Conservation (phyloP, 30 jellyfish, hydroid and myxozoan species). For the Nemopilema nomurai region DNA sequence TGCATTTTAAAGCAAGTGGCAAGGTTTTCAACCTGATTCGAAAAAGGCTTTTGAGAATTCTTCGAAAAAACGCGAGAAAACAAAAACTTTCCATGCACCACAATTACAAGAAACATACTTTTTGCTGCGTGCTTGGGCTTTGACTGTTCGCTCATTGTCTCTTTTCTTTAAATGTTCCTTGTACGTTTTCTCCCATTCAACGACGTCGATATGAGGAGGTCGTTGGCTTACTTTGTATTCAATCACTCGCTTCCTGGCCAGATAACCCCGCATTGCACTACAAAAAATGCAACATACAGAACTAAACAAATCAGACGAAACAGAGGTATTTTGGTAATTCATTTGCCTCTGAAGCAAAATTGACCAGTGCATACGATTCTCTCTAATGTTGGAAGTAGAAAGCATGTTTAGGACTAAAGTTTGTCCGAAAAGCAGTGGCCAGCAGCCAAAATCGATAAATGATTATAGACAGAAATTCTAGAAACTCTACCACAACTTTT, state of each 20-base stretch:
- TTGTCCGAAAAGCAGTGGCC: too few relatives aligned
- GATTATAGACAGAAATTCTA: too few relatives aligned
- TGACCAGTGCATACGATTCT: too few relatives aligned
- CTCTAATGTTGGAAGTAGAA: too few relatives aligned
- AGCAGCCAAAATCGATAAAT: too few relatives aligned
- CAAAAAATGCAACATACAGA: background rate
- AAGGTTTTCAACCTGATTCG: too few relatives aligned
- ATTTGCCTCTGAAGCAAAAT: too few relatives aligned
- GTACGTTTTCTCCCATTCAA: conserved; percentile 67
- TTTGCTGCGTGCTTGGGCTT: conserved; percentile 53
- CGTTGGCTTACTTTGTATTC: conserved; percentile 65
- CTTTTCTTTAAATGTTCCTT: conserved; percentile 58
- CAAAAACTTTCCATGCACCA: background rate
- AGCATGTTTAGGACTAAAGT: too few relatives aligned
- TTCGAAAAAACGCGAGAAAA: background rate
- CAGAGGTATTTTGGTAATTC: too few relatives aligned
- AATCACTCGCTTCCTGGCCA: conserved; percentile 58
- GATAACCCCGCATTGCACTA: conserved; percentile 72
- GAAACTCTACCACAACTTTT: too few relatives aligned
- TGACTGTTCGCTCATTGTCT: conserved; percentile 57
- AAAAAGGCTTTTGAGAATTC: too few relatives aligned
- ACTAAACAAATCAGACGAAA: background rate
- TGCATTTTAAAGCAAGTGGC: too few relatives aligned
- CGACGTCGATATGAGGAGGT: conserved; percentile 52
- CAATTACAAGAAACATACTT: conserved; percentile 6